Base-by-base conservation (phyloP, 2,888 invertebrate species). In the Crocallis elinguaria region DNA sequence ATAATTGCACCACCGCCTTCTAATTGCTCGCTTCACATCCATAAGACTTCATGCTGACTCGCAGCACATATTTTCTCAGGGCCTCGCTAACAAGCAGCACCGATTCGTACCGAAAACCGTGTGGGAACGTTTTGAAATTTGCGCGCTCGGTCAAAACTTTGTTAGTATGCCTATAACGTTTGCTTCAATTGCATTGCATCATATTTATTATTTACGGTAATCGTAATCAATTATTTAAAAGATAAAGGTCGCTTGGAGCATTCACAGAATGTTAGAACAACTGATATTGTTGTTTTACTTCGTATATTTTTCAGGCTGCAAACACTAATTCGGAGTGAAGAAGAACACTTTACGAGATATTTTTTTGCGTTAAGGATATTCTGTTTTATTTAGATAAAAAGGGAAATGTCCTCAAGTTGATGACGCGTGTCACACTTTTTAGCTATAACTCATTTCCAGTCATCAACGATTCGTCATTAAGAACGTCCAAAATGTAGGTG, bases 1-100 rank as follows among this genome's bases (percentile, higher is more conserved):
- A 49, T 77, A 77, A 82, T 82, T 80, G 73, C 77, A 75, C 64
- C 71, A 75, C 71, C 67, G 66, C 69, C 68, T 69, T 76, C 63
- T 79, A 81, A 83, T 82, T 78, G 70, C 63, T 68, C 44, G 62
- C 62, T 68, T 71, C 72, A 67, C 70, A 70, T 77, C 62, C 63
- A 77, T 73, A 69, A 71, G 66, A 67, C 67, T 68, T 64, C 71
- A 72, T 67, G 72, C 68, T 25, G 45, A 23, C 46, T 45, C 39
- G 50, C 60, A 50, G 57, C 58, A 23, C 46, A 69, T 69, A 65
- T 71, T 71, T 73, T 73, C 75, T 73, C 75, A 74, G 65, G 59
- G 75, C 54, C 59, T 69, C 66, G 55, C 69, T 64, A 72, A 69
- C 67, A 64, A 69, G 64, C 59, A 60, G 60, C 53, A 13, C 30